These are phyloP conservation scores for Micromys minutus DNA, from an alignment of 2,113 vertebrate genomes.

Conservation along the genomic window DNA sequence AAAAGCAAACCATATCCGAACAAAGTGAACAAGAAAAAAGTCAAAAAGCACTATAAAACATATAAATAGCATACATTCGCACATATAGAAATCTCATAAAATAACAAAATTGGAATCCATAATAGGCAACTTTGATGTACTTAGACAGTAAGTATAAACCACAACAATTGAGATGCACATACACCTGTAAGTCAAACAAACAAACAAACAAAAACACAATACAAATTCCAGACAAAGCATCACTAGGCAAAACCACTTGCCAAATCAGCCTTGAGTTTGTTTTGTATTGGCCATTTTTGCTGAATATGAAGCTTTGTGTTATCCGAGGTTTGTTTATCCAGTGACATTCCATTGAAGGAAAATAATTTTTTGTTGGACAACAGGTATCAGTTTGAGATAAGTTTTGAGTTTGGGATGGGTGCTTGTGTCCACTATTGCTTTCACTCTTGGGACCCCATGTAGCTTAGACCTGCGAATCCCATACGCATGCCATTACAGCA, in stretches of 20 bases:
- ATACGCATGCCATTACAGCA: background rate
- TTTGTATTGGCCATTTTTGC: background rate
- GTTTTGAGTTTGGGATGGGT: no score
- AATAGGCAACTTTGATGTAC: background rate
- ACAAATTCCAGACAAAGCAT: background rate
- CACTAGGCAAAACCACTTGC: background rate
- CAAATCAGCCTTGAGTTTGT: background rate
- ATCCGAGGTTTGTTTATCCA: background rate
- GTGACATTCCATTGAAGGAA: background rate
- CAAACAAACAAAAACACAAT: background rate
- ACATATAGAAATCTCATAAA: background rate
- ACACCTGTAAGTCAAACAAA: background rate
- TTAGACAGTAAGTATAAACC: background rate
- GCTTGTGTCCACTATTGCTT: background rate
- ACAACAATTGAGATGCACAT: background rate
- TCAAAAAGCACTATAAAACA: background rate
- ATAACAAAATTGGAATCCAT: background rate
- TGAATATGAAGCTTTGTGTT: background rate
- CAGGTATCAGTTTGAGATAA: background rate
- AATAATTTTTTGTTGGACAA: background rate
- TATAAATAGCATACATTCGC: background rate
- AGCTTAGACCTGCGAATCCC: background rate
- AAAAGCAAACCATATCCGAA: background rate
- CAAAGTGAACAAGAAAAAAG: background rate
- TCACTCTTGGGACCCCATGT: background rate